These are phyloP conservation scores for Colossoma macropomum DNA, from an alignment of 2,113 vertebrate genomes.

Conservation along the genomic window DNA sequence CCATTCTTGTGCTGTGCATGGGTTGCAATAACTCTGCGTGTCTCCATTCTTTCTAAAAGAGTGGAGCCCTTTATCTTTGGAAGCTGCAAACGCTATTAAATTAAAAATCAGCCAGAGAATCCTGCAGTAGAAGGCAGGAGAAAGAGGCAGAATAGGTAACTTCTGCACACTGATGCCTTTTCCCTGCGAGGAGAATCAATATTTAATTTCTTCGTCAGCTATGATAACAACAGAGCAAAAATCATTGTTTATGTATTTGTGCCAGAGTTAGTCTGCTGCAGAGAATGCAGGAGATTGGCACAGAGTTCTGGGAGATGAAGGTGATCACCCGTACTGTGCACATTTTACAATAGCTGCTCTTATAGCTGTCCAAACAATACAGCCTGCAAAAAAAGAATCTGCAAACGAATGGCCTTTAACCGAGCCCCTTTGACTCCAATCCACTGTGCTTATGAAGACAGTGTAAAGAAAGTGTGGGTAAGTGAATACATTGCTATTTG, in stretches of 20 bases:
- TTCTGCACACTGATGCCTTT: constrained; percentile 55
- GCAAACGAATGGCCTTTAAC: constrained; percentile 30
- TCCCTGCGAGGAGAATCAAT: constrained; percentile 68
- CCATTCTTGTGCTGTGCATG: background rate
- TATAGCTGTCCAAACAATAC: constrained; percentile 4
- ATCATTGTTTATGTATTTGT: constrained; percentile 68
- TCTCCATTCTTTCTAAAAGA: constrained; percentile 24
- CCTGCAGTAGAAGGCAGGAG: constrained; percentile 34
- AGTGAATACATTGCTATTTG: background rate
- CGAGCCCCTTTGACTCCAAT: background rate
- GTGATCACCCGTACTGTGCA: constrained; percentile 21
- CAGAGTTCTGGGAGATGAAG: constrained; percentile 5
- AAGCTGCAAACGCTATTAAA: constrained; percentile 39
- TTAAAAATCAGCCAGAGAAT: constrained; percentile 48
- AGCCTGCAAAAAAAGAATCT: background rate
- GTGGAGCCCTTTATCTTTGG: constrained; percentile 24
- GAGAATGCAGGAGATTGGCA: constrained; percentile 29
- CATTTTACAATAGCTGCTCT: background rate
- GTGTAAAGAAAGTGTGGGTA: too few relatives aligned
- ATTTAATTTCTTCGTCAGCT: constrained; percentile 79
- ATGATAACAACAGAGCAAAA: constrained; percentile 71
- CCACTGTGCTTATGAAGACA: background rate
- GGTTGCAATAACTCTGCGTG: background rate
- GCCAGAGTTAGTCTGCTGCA: constrained; percentile 46
- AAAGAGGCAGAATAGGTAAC: constrained; percentile 63